These are phyloP conservation scores for Drosophila pandora DNA, from an alignment of 1,140 invertebrate genomes.

Conservation along the genomic window DNA sequence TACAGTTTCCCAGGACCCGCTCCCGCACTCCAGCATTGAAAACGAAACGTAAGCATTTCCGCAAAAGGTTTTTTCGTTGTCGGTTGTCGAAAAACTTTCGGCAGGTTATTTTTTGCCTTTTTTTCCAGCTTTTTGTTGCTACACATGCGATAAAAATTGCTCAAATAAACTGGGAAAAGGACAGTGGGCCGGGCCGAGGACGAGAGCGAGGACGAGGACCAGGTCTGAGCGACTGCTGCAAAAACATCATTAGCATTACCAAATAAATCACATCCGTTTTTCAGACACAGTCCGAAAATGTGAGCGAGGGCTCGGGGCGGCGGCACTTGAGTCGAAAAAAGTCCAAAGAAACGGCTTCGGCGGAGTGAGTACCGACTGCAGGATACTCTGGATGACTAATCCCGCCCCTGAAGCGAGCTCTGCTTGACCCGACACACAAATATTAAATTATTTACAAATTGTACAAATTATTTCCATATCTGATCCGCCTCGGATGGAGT, in stretches of 20 bases:
- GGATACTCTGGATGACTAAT: conserved; percentile 8
- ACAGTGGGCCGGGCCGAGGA: conserved; percentile 8
- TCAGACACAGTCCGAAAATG: conserved; percentile 71
- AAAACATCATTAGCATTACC: conserved; percentile 83
- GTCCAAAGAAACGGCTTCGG: conserved; percentile 49
- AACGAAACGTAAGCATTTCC: conserved; percentile 75
- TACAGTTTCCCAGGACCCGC: conserved; percentile 62
- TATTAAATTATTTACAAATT: no score
- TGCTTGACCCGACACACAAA: no score
- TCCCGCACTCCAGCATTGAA: conserved; percentile 46
- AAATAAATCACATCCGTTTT: conserved; percentile 83
- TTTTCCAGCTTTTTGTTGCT: conserved; percentile 39
- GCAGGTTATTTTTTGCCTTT: conserved; percentile 53
- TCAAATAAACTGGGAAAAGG: conserved; percentile 68
- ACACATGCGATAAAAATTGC: conserved; percentile 82
- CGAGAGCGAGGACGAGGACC: no score
- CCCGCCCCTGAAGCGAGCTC: no score
- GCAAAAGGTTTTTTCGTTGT: conserved; percentile 60
- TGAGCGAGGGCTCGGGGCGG: conserved; percentile 5
- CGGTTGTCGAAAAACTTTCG: conserved; percentile 69
- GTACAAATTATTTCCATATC: not conserved
- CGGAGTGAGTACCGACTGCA: conserved; percentile 20
- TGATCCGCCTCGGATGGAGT: not conserved
- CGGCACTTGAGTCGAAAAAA: conserved; percentile 43
- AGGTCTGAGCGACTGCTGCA: conserved; percentile 44